Evolutionary conservation across 2,113 vertebrate species (phyloP).

Genomic region (Acinonyx jubatus): DNA sequence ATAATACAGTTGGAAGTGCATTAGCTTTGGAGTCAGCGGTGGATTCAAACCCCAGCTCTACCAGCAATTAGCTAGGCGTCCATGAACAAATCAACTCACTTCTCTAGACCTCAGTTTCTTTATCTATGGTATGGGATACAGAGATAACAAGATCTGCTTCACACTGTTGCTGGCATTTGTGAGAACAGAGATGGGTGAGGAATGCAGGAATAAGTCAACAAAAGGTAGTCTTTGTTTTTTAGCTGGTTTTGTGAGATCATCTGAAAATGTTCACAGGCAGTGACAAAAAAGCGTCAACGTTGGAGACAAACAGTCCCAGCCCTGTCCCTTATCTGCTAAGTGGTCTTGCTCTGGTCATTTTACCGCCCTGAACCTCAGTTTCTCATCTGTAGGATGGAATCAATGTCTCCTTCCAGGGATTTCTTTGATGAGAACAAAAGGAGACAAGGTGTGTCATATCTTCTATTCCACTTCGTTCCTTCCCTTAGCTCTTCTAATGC

Average conservation of each 20-base stretch:
- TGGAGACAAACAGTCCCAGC: neutral
- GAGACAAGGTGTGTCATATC: neutral
- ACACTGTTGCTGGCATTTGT: neutral
- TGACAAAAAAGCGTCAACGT: neutral
- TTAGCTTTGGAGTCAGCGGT: neutral
- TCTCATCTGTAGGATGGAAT: neutral
- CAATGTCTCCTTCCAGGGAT: neutral
- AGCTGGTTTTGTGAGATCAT: neutral
- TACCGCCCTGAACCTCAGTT: neutral
- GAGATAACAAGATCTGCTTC: neutral
- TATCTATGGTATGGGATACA: fast-evolving
- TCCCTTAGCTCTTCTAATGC: neutral
- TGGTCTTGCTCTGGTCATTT: neutral
- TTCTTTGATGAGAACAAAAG: neutral
- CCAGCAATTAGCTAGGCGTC: neutral
- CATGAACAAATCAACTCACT: neutral
- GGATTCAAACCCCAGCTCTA: neutral
- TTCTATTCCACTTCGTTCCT: neutral
- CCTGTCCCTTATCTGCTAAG: neutral
- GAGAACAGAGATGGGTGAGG: neutral
- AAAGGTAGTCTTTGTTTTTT: neutral
- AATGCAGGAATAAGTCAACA: neutral
- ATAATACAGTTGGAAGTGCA: neutral
- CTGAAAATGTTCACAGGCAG: neutral
- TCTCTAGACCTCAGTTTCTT: neutral